Conservation (phyloP, 2,797 vertebrate genomes). For the Botia almorhae region DNA sequence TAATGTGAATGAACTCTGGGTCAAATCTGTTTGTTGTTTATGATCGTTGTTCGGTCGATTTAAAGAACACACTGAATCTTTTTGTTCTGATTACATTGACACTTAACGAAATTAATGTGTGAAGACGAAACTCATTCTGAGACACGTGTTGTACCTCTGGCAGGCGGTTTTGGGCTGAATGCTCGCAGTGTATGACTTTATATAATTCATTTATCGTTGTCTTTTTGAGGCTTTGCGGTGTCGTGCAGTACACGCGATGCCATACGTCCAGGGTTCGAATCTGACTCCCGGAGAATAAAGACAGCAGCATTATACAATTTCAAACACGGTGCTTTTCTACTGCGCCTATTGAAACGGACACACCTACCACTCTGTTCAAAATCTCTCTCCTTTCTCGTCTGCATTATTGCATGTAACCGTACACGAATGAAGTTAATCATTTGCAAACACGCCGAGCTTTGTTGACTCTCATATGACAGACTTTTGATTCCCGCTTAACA, state of each 20-base stretch:
- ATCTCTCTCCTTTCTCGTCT: neutral
- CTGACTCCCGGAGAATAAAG: neutral
- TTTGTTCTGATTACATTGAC: no score
- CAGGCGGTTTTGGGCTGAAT: no score
- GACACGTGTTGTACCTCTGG: no score
- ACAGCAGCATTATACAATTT: neutral
- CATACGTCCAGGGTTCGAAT: neutral
- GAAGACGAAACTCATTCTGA: no score
- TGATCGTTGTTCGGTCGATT: no score
- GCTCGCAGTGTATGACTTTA: no score
- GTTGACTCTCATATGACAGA: neutral
- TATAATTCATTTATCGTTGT: no score
- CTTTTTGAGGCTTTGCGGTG: no score
- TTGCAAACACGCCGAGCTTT: conserved; percentile 13
- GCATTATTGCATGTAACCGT: neutral
- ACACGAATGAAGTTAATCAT: conserved; percentile 22
- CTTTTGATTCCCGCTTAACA: neutral
- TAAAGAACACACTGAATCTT: no score
- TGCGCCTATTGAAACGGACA: neutral
- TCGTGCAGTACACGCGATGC: neutral
- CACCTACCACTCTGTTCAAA: neutral
- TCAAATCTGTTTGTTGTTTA: no score
- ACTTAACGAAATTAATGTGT: no score
- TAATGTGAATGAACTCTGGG: no score
- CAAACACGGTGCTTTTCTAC: neutral